Evolutionary conservation across 2,888 invertebrate genomes (phyloP), one percentile per base, ranked within the genome.

Genomic region (Zhengitettix transpicula): DNA sequence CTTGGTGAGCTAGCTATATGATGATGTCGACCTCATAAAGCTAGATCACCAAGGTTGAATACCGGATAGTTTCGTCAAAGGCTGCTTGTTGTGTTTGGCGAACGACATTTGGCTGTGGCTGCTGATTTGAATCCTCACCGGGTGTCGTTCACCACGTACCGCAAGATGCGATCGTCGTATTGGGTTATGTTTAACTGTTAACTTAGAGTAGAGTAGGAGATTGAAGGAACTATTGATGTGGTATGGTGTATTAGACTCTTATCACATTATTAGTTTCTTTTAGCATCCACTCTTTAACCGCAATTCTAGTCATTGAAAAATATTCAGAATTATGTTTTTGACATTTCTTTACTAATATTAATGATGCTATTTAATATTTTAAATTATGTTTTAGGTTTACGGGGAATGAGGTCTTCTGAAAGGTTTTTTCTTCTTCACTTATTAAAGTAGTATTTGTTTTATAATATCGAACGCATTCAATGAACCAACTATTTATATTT

Each of bases 1-100:
- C 64, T 65, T 65, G 66, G 65, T 66, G 65, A 60, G 64, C 58
- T 62, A 60, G 65, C 65, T 66, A 58, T 64, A 64, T 66, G 66
- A 63, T 55, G 42, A 53, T 57, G 42, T 57, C 15, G 44, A 28
- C 55, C 55, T 62, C 65, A 64, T 65, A 66, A 66, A 65, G 66
- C 66, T 66, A 63, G 60, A 63, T 60, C 63, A 65, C 57, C 63
- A 66, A 65, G 60, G 65, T 58, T 62, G 56, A 61, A 61, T 64
- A 60, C 61, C 55, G 42, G 42, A 56, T 42, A 40, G 15, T 17
- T 5, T 5, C 28, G 28, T 28, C 28, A 28, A 7, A 5, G 28
- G 28, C 28, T 28, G 42, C 17, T 14, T 42, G 16, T 42, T n/a
- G 42, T 15, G 41, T 14, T 40, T 15, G 42, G 42, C 40, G 56